phyloP scores from a whole-genome alignment of 2,888 invertebrate genomes.

The Archips xylosteana region DNA sequence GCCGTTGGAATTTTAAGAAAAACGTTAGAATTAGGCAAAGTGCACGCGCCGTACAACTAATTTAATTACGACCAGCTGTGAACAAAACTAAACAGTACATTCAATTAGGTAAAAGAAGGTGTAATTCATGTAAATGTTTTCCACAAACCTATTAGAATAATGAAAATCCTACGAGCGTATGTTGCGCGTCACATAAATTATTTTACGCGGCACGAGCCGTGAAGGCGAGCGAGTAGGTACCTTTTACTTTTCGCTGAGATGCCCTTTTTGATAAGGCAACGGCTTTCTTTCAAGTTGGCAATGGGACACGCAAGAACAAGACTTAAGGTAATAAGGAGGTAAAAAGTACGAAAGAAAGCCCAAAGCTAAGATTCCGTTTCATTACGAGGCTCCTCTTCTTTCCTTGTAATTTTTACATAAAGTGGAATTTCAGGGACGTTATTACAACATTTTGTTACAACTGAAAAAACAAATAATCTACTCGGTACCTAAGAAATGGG shows the following conservation, averaged over 20 bases:
- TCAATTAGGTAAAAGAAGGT: conserved; percentile 28
- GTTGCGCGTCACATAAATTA: conserved; percentile 31
- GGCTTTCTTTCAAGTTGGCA: conserved; percentile 35
- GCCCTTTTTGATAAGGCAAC: conserved; percentile 45
- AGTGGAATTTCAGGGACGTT: not conserved
- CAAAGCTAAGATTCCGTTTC: not conserved
- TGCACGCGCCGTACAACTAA: conserved; percentile 26
- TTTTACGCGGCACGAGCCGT: conserved; percentile 11
- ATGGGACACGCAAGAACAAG: conserved; percentile 21
- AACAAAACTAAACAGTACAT: conserved; percentile 28
- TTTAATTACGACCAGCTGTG: conserved; percentile 28
- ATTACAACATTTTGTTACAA: not conserved
- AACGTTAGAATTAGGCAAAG: conserved; percentile 22
- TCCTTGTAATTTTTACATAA: not conserved
- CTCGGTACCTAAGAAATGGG: not conserved
- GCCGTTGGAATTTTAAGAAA: conserved; percentile 13
- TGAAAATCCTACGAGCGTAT: conserved; percentile 37
- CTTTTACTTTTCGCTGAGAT: conserved; percentile 48
- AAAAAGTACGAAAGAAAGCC: not conserved
- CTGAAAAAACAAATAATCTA: not conserved
- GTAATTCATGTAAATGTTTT: conserved; percentile 36
- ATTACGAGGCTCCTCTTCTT: not conserved
- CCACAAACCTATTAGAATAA: conserved; percentile 41
- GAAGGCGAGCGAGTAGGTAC: conserved; percentile 4
- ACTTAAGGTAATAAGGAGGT: conserved; percentile 10